phyloP scores from a whole-genome alignment of 2,797 vertebrate species.

The Squalus acanthias region DNA sequence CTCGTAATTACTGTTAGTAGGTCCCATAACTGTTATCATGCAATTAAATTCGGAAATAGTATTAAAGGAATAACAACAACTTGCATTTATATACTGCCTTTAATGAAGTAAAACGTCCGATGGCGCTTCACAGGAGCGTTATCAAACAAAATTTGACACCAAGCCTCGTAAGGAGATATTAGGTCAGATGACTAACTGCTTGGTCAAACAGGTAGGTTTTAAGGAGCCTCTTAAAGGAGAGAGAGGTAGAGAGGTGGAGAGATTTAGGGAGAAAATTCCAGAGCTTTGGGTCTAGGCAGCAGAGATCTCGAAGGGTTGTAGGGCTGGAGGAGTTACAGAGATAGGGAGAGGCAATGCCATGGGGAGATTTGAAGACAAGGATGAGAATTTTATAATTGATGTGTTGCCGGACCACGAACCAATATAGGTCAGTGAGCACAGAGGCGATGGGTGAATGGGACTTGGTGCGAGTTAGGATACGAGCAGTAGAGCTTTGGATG shows the following conservation, averaged over 20 bases:
- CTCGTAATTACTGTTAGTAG: too few species aligned
- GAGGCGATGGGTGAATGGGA: too few species aligned
- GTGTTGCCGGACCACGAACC: too few species aligned
- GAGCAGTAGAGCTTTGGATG: too few species aligned
- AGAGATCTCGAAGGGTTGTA: not conserved
- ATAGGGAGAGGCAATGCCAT: not conserved
- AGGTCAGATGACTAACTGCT: too few species aligned
- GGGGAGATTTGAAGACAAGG: not conserved
- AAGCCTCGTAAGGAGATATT: not conserved
- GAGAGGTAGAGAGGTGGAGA: not conserved
- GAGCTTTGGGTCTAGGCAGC: not conserved
- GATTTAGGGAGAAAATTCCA: not conserved
- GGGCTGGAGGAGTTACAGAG: not conserved
- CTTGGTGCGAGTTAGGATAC: too few species aligned
- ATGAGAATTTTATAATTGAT: not conserved
- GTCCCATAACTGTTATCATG: too few species aligned
- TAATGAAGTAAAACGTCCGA: too few species aligned
- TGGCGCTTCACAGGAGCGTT: not conserved
- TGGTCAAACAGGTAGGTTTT: not conserved
- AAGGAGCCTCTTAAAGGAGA: not conserved
- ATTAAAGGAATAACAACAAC: not conserved
- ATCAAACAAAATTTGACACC: not conserved
- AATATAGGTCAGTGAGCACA: too few species aligned
- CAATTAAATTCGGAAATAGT: too few species aligned
- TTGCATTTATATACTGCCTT: not conserved